These are phyloP conservation scores for Sinocyclocheilus maitianheensis DNA, from an alignment of 2,113 vertebrate genomes.

Conservation along the genomic window DNA sequence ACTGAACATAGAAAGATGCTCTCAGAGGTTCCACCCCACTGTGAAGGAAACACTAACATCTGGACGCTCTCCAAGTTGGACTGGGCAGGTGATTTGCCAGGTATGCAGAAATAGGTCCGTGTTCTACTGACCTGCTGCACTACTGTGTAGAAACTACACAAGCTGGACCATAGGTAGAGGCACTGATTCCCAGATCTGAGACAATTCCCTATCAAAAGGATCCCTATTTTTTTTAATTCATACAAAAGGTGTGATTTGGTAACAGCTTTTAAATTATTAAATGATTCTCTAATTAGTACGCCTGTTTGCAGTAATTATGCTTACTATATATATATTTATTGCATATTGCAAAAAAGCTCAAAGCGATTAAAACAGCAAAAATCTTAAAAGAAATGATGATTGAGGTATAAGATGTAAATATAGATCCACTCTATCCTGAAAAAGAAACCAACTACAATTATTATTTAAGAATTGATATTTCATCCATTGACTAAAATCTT, in stretches of 20 bases:
- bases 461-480: background rate
- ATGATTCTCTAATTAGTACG: too few relatives aligned
- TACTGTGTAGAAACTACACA: constrained; percentile 34
- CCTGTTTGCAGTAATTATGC: too few relatives aligned
- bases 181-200: background rate
- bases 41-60: constrained; percentile 54
- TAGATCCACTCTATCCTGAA: background rate
- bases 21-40: constrained; percentile 29
- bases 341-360: too few relatives aligned
- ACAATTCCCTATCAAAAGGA: background rate
- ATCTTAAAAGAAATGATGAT: background rate
- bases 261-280: too few relatives aligned
- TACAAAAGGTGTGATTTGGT: background rate
- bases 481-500: background rate
- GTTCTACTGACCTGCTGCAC: constrained; percentile 34
- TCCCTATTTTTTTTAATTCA: background rate
- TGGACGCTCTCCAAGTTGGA: constrained; percentile 48
- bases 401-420: background rate
- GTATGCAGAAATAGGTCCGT: constrained; percentile 23
- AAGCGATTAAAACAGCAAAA: too few relatives aligned
- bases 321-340: too few relatives aligned
- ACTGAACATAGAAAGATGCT: constrained; percentile 22
- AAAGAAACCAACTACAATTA: background rate
- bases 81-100: constrained; percentile 1
- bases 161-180: background rate